A percentile compares a stretch with the other conserved stretches of the same genome.
Conservation (phyloP, 2,888 invertebrate species). For the Cactoblastis cactorum region DNA sequence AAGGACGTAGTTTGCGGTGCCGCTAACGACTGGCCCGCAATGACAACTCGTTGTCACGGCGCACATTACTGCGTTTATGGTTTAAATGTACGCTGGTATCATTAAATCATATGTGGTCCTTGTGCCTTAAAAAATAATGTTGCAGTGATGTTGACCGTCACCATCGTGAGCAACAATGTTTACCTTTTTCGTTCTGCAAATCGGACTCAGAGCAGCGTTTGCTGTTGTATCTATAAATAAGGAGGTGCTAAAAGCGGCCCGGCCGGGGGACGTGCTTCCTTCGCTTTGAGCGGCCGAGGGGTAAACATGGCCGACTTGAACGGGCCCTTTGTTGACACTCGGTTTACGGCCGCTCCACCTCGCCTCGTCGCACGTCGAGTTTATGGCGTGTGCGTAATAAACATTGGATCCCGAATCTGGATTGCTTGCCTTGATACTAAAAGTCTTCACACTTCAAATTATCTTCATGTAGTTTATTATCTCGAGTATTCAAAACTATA, state of each 20-base stretch:
- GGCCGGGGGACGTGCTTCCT: slow-evolving; percentile 74
- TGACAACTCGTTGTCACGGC: slow-evolving; percentile 28
- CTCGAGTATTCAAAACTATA: no score
- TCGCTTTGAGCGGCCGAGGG: slow-evolving; percentile 71
- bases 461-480: no score
- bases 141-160: slow-evolving; percentile 11
- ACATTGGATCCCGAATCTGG: slow-evolving; percentile 32
- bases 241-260: slow-evolving; percentile 77
- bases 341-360: slow-evolving; percentile 62
- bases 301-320: slow-evolving; percentile 65
- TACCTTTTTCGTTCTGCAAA: slow-evolving; percentile 69
- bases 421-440: background rate
- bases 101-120: slow-evolving; percentile 10
- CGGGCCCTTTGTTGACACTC: slow-evolving; percentile 73
- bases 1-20: slow-evolving; percentile 33
- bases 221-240: slow-evolving; percentile 74
- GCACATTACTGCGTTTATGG: slow-evolving; percentile 25
- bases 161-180: slow-evolving; percentile 53
- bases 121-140: background rate
- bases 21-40: slow-evolving; percentile 36
- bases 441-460: no score
- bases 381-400: slow-evolving; percentile 55
- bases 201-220: slow-evolving; percentile 55
- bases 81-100: slow-evolving; percentile 17
- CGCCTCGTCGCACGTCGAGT: slow-evolving; percentile 35